A percentile compares a stretch with the other conserved stretches of the same genome.
phyloP scores from a whole-genome alignment of 2,888 invertebrate genomes.

The Dryobotodes eremita region DNA sequence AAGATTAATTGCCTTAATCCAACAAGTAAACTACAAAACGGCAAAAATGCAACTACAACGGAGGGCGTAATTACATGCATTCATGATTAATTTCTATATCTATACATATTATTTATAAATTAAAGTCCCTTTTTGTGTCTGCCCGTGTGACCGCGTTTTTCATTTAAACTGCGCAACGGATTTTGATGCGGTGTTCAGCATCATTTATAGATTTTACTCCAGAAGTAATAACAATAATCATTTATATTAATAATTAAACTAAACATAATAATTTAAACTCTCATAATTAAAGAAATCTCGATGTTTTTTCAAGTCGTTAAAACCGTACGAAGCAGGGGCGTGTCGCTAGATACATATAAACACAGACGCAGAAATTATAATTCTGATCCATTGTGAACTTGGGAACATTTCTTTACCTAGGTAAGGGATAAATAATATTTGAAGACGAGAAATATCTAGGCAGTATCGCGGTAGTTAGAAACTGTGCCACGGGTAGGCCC shows the following conservation, averaged over 20 bases:
- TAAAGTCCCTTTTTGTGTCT: not conserved
- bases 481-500: conserved; percentile 35
- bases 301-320: not conserved
- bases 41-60: not conserved
- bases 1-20: no score
- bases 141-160: not conserved
- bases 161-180: not conserved
- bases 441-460: not conserved
- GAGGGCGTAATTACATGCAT: not conserved
- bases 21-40: no score
- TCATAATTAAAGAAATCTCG: not conserved
- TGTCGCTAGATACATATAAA: not conserved
- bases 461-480: conserved; percentile 2
- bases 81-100: not conserved
- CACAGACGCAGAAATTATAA: no score
- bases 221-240: no score
- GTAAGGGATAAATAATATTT: not conserved
- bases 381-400: not conserved
- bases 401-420: not conserved
- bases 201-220: not conserved
- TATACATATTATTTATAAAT: not conserved
- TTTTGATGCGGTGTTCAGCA: not conserved
- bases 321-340: not conserved
- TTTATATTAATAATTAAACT: not conserved
- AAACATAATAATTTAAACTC: not conserved